phyloP scores from a whole-genome alignment of 2,113 vertebrate genomes.

The Stigmatopora nigra region DNA sequence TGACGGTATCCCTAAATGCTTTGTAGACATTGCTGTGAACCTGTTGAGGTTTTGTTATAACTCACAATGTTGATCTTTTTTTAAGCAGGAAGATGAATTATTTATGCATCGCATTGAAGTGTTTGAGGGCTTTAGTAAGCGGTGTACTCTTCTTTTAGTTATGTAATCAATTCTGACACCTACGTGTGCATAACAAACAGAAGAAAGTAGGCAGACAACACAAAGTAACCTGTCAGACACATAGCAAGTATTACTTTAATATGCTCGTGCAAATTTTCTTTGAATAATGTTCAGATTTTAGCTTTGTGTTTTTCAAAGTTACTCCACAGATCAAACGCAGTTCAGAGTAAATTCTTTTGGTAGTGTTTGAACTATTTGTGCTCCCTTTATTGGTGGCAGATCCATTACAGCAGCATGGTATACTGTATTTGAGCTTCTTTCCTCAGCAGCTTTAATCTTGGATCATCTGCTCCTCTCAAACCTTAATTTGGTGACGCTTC shows the following conservation, averaged over 20 bases:
- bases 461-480: constrained; percentile 27
- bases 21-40: constrained; percentile 30
- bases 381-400: background rate
- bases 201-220: background rate
- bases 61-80: constrained; percentile 13
- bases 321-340: constrained; percentile 13
- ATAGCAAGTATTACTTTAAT: background rate
- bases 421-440: background rate
- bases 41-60: constrained; percentile 32
- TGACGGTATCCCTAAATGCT: constrained; percentile 32
- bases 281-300: background rate
- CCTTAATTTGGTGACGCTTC: constrained; percentile 14
- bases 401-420: constrained; percentile 4
- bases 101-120: constrained; percentile 40
- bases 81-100: constrained; percentile 26
- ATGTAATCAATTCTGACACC: constrained; percentile 16
- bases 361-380: background rate
- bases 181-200: constrained; percentile 16
- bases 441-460: constrained; percentile 29
- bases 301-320: constrained; percentile 6
- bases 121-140: constrained; percentile 23
- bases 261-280: background rate
- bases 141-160: constrained; percentile 29
- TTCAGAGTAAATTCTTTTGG: background rate
- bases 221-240: background rate